These are phyloP conservation scores for Aythya baeri DNA, from an alignment of 2,113 vertebrate genomes.

Conservation along the genomic window DNA sequence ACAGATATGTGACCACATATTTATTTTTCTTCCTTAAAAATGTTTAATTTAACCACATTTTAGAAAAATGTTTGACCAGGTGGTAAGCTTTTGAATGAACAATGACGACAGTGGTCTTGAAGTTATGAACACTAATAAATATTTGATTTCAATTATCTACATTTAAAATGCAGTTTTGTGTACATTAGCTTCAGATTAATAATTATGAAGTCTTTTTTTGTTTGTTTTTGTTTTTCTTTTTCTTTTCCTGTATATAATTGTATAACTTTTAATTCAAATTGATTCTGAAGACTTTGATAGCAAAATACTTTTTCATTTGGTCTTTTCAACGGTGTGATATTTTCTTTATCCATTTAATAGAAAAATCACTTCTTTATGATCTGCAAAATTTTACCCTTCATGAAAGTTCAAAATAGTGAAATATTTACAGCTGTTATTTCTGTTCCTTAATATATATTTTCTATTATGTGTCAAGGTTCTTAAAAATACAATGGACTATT, in stretches of 20 bases:
- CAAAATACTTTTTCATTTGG: background rate
- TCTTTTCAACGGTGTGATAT: background rate
- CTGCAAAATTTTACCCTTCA: background rate
- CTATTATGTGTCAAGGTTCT: background rate
- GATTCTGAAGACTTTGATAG: background rate
- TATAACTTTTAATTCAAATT: background rate
- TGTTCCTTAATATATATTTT: background rate
- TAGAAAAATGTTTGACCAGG: fast-evolving
- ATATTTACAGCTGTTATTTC: background rate
- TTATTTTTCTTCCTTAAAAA: background rate
- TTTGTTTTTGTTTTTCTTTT: background rate
- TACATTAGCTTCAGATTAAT: background rate
- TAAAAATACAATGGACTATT: background rate
- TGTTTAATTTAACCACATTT: background rate
- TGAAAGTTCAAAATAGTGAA: background rate
- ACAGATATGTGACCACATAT: fast-evolving
- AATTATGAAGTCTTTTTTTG: background rate
- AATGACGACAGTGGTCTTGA: background rate
- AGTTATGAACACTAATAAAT: background rate
- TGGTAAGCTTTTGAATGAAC: background rate
- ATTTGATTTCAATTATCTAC: background rate
- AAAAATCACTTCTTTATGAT: background rate
- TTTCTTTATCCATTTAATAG: background rate
- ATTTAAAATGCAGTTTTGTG: background rate
- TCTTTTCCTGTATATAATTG: background rate